Evolutionary conservation across 2,113 vertebrate species (phyloP), one percentile per base, ranked within the genome.

Genomic region (Microtus montanus): DNA sequence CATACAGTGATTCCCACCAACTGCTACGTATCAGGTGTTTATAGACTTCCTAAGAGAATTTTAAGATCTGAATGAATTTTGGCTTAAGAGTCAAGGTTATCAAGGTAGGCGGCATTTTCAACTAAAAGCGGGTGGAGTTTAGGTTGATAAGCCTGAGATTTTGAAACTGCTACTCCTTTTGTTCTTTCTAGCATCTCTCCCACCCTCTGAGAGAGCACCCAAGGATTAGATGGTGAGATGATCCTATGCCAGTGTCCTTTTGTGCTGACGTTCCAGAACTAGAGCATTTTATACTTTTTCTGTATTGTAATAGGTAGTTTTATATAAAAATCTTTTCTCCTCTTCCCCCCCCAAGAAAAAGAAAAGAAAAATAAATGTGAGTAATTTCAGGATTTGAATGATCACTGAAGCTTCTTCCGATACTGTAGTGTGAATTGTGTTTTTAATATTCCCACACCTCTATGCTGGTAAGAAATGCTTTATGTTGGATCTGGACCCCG

Each of bases 281-380:
- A 95, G 97, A 87, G 95, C 96, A 13, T 98, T 98, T 98, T 98
- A 95, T 98, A 97, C 97, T 96, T 96, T 97, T 98, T 97, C 92
- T 96, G 96, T 97, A 97, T 98, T 92, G 96, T 97, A 97, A 96
- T 96, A 95, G 92, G 97, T 97, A 97, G 97, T 98, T 98, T 97
- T 98, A 91, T 98, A 98, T 96, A 77, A 95, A 94, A 94, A 89
- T 93, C 84, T 96, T 88, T 96, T 95, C 94, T 93, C 84, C 83
- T 95, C 63, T 87, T 2, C 49, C 79, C 96, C 85, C 44, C 44
- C 44, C 44, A 0, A 44, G 5, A 44, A 44, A 44, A 44, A 44
- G 44, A 44, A 44, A 44, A 44, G 44, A 44, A 44, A 44, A 44
- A 44, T 44, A 44, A 44, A 44, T 5, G 44, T 44, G 44, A 44